Evolutionary conservation across 2,113 vertebrate species (phyloP).

Genomic region (Gallinago jamesoni): DNA sequence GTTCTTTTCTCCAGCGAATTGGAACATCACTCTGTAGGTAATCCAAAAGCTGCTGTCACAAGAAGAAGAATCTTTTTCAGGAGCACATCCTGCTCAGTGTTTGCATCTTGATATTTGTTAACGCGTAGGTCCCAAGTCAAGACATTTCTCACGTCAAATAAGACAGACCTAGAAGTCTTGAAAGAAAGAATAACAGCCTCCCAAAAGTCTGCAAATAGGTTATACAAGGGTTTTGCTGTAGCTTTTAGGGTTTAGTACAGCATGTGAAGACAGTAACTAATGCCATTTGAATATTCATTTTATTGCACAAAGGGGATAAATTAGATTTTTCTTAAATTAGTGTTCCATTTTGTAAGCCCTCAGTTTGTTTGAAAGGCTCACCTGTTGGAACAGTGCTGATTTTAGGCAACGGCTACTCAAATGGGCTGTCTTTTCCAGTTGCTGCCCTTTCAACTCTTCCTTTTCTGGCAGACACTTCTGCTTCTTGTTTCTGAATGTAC

Average conservation of each 20-base stretch:
- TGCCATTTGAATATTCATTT: background rate
- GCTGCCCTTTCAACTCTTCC: background rate
- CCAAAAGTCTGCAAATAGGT: background rate
- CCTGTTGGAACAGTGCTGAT: background rate
- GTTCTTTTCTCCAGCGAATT: background rate
- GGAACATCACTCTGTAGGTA: background rate
- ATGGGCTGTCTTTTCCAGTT: background rate
- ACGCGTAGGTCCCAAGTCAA: accelerated
- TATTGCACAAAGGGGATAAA: background rate
- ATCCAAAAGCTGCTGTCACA: background rate
- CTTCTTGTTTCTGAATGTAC: background rate
- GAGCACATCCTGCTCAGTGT: background rate
- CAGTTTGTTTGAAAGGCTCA: background rate
- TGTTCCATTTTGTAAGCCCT: background rate
- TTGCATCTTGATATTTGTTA: background rate
- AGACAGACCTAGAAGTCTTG: background rate
- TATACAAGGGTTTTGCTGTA: background rate
- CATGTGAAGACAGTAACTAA: background rate
- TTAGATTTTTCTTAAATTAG: background rate
- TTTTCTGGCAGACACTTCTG: background rate
- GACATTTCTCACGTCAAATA: background rate
- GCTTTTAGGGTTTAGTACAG: background rate
- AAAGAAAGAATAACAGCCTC: background rate
- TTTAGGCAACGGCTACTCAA: background rate
- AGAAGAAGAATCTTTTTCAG: background rate